These are phyloP conservation scores for Chymomyza amoena DNA, from an alignment of 2,888 invertebrate genomes.

Conservation along the genomic window DNA sequence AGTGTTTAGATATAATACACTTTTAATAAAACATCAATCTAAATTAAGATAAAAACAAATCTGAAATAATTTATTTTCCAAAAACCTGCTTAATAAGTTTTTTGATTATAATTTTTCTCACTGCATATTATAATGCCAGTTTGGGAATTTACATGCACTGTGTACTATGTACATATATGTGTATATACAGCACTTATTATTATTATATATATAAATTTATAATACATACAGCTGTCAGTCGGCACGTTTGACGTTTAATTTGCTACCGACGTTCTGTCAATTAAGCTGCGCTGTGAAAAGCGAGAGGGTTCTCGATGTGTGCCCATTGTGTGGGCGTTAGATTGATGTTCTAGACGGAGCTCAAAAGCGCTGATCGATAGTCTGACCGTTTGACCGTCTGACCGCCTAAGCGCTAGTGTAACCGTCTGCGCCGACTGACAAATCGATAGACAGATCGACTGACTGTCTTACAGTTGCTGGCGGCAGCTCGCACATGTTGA, in stretches of 20 bases:
- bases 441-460: not conserved
- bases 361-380: not conserved
- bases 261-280: slow-evolving; percentile 63
- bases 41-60: too few relatives aligned
- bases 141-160: not conserved
- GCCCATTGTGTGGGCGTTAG: slow-evolving; percentile 52
- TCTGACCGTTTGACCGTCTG: not conserved
- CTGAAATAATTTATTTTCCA: too few relatives aligned
- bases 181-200: not conserved
- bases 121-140: not conserved
- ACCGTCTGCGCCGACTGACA: not conserved
- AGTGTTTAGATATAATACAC: too few relatives aligned
- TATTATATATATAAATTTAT: not conserved
- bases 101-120: not conserved
- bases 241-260: slow-evolving; percentile 36
- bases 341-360: slow-evolving; percentile 41
- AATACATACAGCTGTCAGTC: not conserved
- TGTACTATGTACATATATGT: not conserved
- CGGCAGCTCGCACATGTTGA: slow-evolving; percentile 10
- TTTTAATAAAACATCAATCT: too few relatives aligned
- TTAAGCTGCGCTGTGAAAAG: slow-evolving; percentile 31
- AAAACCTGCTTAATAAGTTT: too few relatives aligned
- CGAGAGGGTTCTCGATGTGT: not conserved
- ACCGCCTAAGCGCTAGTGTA: not conserved
- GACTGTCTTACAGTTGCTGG: slow-evolving; percentile 50